Conservation (phyloP, 2,888 invertebrate genomes). For the Cheilosia scutellata region DNA sequence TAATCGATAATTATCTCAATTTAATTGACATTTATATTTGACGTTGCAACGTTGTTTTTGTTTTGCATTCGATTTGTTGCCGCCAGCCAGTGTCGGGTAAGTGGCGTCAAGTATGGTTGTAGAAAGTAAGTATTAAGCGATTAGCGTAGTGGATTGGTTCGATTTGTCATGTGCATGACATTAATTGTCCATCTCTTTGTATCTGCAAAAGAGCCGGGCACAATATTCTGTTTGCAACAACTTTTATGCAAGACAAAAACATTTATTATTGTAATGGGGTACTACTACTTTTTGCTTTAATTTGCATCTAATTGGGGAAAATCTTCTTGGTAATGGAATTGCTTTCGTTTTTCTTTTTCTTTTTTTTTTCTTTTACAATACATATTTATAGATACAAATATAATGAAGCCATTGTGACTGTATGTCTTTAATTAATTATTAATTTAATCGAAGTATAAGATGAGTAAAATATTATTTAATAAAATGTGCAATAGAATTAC, state of each 20-base stretch:
- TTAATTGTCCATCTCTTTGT: background rate
- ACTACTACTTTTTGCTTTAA: conserved; percentile 15
- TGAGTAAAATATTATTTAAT: conserved; percentile 1
- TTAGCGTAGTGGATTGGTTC: conserved; percentile 36
- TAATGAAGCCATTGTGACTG: conserved; percentile 70
- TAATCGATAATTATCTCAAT: conserved; percentile 8
- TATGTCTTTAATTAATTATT: conserved; percentile 46
- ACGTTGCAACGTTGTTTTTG: conserved; percentile 52
- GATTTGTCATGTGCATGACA: conserved; percentile 42
- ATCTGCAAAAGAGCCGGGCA: background rate
- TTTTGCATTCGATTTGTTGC: conserved; percentile 74
- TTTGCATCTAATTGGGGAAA: conserved; percentile 46
- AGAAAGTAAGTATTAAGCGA: conserved; percentile 58
- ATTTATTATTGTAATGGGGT: background rate
- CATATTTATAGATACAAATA: background rate
- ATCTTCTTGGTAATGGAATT: conserved; percentile 51
- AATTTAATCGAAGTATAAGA: conserved; percentile 14
- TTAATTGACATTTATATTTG: conserved; percentile 24
- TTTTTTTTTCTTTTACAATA: background rate
- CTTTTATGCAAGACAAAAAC: conserved; percentile 72
- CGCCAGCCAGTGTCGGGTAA: background rate
- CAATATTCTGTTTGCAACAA: conserved; percentile 31
- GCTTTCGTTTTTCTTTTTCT: background rate
- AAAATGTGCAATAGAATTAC: conserved; percentile 57
- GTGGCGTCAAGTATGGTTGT: background rate